Evolutionary conservation across 2,888 invertebrate species (phyloP).

Genomic region (Rosalia funebris): DNA sequence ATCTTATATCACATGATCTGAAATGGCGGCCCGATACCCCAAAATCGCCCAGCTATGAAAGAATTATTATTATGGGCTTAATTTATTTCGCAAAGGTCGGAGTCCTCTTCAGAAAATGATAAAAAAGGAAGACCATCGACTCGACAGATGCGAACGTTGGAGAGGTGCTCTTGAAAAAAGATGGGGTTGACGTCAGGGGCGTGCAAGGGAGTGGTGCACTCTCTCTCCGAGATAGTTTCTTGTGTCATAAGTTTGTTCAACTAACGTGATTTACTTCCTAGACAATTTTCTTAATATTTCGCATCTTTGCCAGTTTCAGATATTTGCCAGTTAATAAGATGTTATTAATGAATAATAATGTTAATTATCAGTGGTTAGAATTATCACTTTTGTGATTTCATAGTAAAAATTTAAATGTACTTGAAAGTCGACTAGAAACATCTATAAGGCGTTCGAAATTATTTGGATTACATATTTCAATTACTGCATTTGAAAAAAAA

Average conservation of each 20-base stretch:
- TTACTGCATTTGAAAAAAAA: too few relatives aligned
- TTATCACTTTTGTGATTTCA: too few relatives aligned
- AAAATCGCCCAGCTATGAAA: constrained; percentile 33
- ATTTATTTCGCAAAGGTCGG: constrained; percentile 31
- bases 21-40: constrained; percentile 23
- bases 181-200: constrained; percentile 19
- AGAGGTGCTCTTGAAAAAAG: constrained; percentile 14
- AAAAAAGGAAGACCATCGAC: constrained; percentile 26
- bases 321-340: neutral
- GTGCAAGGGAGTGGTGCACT: neutral
- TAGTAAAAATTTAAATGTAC: too few relatives aligned
- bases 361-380: neutral
- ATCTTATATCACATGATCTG: constrained; percentile 23
- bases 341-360: neutral
- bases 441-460: too few relatives aligned
- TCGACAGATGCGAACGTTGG: constrained; percentile 16
- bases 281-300: too few relatives aligned
- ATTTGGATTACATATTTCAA: too few relatives aligned
- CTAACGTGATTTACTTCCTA: neutral
- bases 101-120: constrained; percentile 14
- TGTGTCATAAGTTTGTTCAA: neutral
- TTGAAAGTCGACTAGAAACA: too few relatives aligned
- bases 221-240: neutral
- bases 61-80: constrained; percentile 36
- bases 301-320: constrained; percentile 1